Base-by-base conservation (phyloP, 2,797 vertebrate species). In the Erethizon dorsatum region DNA sequence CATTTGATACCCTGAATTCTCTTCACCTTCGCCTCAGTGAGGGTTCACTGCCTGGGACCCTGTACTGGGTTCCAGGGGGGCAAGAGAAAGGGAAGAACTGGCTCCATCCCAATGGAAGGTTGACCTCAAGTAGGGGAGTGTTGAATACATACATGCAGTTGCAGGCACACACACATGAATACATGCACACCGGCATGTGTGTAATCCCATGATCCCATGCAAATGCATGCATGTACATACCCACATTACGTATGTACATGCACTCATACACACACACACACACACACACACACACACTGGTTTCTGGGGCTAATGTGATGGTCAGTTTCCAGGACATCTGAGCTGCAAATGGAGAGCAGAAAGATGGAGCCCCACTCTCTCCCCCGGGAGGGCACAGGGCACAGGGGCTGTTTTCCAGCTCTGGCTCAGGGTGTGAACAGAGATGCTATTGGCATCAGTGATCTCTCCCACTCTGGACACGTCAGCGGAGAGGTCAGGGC, bases 161-260 rank as follows among this genome's bases (percentile, higher is more conserved):
- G 4, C 13, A 45, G 0, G 2, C 15, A 14, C 4, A n/a, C 75
- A 85, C 56, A 83, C 5, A 11, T 8, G 12, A 8, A 6, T 11
- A 14, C 4, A 45, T 8, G 0, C 22, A 45, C 45, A 75, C 37
- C 73, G 41, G 28, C 5, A 6, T 22, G 15, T 0, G 2, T 20
- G 20, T 59, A 14, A n/a, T 6, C 26, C 33, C 52, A 5, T 28
- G 20, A 10, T 22, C 22, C 28, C 37, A 52, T 9, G 4, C 24
- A 24, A 18, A 52, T 33, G 11, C 45, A 47, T 12, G 41, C 22
- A 59, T 50, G 41, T 33, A 54, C 45, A 6, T 15, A 12, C 33
- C 1, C 10, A 28, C 1, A 1, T 31, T 37, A 56, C 2, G 8
- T 20, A 10, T 15, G 17, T 41, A 22, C 63, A 22, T 8, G 1